Percentiles rank a stretch among this genome's conserved stretches.
These are phyloP conservation scores for Aleiodes sp. DNA, from an alignment of 1,140 invertebrate species.

Conservation along the genomic window DNA sequence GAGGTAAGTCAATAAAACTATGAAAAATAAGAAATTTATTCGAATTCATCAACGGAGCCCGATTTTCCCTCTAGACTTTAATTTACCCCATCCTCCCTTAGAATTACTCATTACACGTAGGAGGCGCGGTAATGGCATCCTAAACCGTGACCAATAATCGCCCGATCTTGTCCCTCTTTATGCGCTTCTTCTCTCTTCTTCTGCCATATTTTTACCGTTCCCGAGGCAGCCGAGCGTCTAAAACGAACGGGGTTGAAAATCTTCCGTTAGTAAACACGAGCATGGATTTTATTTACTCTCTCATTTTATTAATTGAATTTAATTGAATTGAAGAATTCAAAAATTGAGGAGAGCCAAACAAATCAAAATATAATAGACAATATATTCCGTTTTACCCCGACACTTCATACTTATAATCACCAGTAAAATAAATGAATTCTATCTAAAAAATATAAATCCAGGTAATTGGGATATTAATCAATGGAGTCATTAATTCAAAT, in stretches of 20 bases:
- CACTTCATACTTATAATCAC: no score
- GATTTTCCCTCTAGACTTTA: no score
- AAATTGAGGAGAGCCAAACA: no score
- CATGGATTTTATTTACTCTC: no score
- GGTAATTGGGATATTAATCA: background rate
- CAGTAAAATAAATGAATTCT: no score
- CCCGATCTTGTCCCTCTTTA: conserved; percentile 18
- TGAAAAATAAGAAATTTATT: background rate
- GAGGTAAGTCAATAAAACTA: conserved; percentile 57
- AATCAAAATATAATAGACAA: no score
- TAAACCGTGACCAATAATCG: background rate
- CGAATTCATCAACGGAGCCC: background rate
- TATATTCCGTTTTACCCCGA: no score
- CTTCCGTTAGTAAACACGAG: conserved; percentile 48
- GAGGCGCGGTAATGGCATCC: background rate
- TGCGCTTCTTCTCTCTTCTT: background rate
- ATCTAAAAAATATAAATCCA: background rate
- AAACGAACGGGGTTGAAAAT: conserved; percentile 49
- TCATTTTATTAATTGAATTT: no score
- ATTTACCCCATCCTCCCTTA: no score
- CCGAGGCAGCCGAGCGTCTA: conserved; percentile 47
- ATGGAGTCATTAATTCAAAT: background rate
- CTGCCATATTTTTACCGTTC: conserved; percentile 47
- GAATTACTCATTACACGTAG: background rate
- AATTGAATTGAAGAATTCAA: no score